Percentiles rank a stretch among this genome's conserved stretches.
phyloP scores from a whole-genome alignment of 2,113 vertebrate species.

The Anser brachyrhynchus region DNA sequence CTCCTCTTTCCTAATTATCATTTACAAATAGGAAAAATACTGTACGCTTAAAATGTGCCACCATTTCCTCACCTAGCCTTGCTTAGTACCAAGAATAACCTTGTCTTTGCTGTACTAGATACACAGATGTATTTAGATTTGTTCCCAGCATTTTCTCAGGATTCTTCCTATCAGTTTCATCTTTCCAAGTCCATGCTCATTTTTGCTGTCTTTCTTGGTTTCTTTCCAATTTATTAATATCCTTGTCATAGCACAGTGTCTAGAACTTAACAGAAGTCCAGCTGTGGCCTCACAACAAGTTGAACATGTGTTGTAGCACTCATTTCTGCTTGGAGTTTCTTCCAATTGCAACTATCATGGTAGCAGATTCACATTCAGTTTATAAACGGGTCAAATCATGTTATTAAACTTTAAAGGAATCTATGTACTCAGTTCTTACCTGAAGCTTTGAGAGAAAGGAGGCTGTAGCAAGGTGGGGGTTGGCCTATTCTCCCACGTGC shows the following conservation, averaged over 20 bases:
- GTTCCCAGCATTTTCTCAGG: background rate
- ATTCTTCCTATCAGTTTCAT: background rate
- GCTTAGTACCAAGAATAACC: background rate
- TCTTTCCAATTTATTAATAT: background rate
- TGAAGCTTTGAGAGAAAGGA: background rate
- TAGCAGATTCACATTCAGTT: background rate
- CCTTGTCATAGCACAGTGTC: background rate
- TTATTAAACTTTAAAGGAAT: background rate
- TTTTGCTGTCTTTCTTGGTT: background rate
- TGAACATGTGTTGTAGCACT: background rate
- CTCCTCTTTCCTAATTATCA: background rate
- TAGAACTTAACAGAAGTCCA: background rate
- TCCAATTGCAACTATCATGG: background rate
- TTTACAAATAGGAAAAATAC: background rate
- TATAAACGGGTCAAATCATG: background rate
- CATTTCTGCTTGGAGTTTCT: background rate
- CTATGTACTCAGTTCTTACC: background rate
- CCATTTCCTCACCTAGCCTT: background rate
- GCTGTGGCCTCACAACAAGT: background rate
- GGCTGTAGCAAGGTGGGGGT: too few species aligned
- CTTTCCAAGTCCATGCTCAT: background rate
- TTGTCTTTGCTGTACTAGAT: background rate
- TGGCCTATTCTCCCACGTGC: too few species aligned
- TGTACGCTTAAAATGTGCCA: background rate
- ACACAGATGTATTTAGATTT: background rate